Conservation (phyloP, 2,113 vertebrate genomes). For the Oplegnathus fasciatus region DNA sequence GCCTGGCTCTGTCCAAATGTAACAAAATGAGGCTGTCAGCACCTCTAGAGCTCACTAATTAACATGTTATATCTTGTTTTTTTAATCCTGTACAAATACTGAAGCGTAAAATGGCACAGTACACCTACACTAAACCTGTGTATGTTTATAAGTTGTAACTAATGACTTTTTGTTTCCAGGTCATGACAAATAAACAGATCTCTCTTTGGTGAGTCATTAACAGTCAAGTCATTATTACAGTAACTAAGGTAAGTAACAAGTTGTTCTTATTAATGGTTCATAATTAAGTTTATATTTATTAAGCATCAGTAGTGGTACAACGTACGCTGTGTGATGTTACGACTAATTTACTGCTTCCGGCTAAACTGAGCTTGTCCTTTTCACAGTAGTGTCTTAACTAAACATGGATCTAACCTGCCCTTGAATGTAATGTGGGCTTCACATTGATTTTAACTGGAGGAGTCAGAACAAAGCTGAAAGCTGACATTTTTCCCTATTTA, state of each 20-base stretch:
- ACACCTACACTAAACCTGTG: not conserved
- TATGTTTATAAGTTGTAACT: not conserved
- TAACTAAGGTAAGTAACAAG: not conserved
- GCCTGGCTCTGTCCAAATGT: not conserved
- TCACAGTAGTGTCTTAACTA: not conserved
- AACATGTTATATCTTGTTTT: too few relatives aligned
- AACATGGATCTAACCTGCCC: not conserved
- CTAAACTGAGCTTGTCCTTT: not conserved
- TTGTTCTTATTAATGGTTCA: not conserved
- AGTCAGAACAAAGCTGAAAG: constrained; percentile 11
- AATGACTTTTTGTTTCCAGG: not conserved
- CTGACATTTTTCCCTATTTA: constrained; percentile 3
- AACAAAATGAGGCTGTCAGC: too few relatives aligned
- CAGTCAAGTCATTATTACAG: not conserved
- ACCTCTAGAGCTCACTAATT: too few relatives aligned
- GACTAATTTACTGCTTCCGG: too few relatives aligned
- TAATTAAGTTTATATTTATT: not conserved
- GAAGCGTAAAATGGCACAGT: too few relatives aligned
- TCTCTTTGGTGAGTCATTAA: not conserved
- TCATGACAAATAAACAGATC: not conserved
- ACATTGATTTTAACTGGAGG: not conserved
- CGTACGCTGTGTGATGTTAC: not conserved
- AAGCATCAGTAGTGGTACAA: not conserved
- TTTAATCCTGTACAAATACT: too few relatives aligned
- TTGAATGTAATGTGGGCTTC: not conserved